Evolutionary conservation across 2,888 invertebrate genomes (phyloP).

Genomic region (Rhogogaster chlorosoma): DNA sequence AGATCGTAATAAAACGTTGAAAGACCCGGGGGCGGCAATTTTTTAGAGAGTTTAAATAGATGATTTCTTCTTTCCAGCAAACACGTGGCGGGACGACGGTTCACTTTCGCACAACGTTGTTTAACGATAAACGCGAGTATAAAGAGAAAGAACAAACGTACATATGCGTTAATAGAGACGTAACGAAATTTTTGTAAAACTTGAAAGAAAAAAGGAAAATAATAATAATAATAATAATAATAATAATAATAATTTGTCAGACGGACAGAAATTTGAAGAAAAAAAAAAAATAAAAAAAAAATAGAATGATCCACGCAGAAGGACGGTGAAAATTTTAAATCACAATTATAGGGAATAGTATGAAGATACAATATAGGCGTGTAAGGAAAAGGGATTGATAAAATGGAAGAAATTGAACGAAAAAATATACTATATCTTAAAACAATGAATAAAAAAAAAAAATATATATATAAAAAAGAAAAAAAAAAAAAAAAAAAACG

Average conservation of each 20-base stretch:
- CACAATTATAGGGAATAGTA: background rate
- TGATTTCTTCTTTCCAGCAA: constrained; percentile 74
- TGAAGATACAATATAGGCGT: background rate
- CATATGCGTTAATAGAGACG: background rate
- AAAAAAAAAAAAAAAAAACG: constrained; percentile 54
- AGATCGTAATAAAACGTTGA: background rate
- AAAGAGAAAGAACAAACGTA: background rate
- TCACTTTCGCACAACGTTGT: constrained; percentile 71
- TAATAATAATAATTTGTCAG: too few species aligned
- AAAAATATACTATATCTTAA: background rate
- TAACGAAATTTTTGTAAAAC: too few species aligned
- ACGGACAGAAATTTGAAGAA: background rate
- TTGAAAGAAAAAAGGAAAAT: constrained; percentile 18
- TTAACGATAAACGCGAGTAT: constrained; percentile 59
- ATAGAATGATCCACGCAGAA: background rate
- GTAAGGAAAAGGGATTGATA: constrained; percentile 1
- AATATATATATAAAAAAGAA: background rate
- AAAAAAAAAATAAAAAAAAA: background rate
- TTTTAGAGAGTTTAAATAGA: constrained; percentile 70
- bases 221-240: too few species aligned
- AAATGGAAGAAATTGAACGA: background rate
- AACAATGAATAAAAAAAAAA: background rate
- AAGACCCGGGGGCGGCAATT: constrained; percentile 57
- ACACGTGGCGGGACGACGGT: constrained; percentile 74
- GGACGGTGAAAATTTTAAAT: background rate